Evolutionary conservation across 2,888 invertebrate genomes (phyloP).

Genomic region (Autographa gamma): DNA sequence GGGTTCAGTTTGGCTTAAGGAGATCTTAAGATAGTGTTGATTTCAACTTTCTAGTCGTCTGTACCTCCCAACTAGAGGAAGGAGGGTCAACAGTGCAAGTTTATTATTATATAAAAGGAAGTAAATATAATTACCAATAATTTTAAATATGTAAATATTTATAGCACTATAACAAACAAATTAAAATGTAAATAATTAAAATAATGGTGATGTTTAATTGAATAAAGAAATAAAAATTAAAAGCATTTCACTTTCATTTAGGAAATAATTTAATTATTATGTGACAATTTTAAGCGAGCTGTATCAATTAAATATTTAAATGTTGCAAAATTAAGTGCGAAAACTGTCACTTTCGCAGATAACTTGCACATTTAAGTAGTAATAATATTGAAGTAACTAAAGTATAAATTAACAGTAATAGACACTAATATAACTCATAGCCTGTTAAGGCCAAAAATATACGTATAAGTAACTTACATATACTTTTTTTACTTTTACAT

Average conservation of each 20-base stretch:
- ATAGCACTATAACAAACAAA: background rate
- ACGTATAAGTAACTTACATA: too few relatives aligned
- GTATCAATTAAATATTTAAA: background rate
- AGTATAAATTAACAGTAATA: too few relatives aligned
- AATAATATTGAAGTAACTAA: background rate
- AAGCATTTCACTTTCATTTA: conserved; percentile 1
- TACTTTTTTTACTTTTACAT: too few relatives aligned
- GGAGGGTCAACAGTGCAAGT: background rate
- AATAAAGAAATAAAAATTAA: background rate
- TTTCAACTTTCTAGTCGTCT: conserved; percentile 1
- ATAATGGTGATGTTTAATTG: background rate
- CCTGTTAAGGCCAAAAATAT: too few relatives aligned
- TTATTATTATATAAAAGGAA: too few relatives aligned
- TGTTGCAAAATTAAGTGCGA: background rate
- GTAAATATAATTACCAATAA: too few relatives aligned
- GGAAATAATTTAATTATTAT: background rate
- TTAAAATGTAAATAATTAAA: background rate
- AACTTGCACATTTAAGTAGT: background rate
- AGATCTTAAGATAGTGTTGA: conserved; percentile 1
- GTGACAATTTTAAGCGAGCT: background rate
- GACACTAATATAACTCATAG: too few relatives aligned
- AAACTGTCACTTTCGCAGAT: background rate
- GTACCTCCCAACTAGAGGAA: background rate
- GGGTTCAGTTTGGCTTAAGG: background rate
- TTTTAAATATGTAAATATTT: too few relatives aligned